These are phyloP conservation scores for Natrix natrix DNA, from an alignment of 2,797 vertebrate genomes.

Conservation along the genomic window DNA sequence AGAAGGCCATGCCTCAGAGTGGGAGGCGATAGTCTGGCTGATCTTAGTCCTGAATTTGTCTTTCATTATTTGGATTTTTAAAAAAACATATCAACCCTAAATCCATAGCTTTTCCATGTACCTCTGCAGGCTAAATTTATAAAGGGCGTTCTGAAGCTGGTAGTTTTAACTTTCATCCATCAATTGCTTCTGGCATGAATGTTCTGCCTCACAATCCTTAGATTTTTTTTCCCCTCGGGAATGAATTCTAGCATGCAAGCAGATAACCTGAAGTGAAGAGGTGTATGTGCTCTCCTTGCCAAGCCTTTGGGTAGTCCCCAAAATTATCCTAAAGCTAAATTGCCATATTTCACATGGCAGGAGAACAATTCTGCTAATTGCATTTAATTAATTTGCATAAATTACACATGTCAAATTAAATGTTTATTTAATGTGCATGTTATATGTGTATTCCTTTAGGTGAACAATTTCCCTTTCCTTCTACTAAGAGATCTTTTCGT, in stretches of 20 bases:
- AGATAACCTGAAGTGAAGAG: not conserved
- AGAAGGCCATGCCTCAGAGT: not conserved
- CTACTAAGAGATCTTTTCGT: not conserved
- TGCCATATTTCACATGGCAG: not conserved
- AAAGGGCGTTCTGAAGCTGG: not conserved
- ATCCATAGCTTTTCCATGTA: not conserved
- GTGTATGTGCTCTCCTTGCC: not conserved
- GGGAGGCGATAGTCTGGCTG: not conserved
- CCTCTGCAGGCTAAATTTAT: not conserved
- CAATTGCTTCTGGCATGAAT: not conserved
- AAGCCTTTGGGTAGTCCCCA: not conserved
- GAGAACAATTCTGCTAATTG: not conserved
- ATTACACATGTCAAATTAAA: not conserved
- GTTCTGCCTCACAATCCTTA: not conserved
- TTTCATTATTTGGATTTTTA: not conserved
- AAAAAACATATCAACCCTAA: not conserved
- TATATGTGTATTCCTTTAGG: not conserved
- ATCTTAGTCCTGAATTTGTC: not conserved
- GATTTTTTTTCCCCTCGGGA: not conserved
- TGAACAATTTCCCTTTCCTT: not conserved
- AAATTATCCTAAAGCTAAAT: not conserved
- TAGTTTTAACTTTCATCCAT: not conserved
- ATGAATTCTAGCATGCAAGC: not conserved
- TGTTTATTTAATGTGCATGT: not conserved
- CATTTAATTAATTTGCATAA: not conserved